Evolutionary conservation across 2,888 invertebrate species (phyloP).

Genomic region (Thyatira batis): DNA sequence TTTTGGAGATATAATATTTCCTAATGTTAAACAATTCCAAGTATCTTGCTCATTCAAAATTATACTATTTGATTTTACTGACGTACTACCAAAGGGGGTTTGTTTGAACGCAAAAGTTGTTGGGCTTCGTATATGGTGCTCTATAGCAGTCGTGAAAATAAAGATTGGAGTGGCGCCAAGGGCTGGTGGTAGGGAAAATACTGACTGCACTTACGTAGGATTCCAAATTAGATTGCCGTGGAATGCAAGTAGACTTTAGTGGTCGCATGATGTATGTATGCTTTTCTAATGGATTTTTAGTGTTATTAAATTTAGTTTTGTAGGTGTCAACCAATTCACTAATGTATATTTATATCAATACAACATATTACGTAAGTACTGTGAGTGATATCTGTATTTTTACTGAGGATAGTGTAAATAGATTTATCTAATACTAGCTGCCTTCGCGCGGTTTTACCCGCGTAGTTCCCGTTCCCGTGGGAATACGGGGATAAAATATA

Average conservation of each 20-base stretch:
- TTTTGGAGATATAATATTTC: background rate
- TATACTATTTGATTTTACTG: constrained; percentile 45
- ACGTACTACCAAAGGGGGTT: constrained; percentile 49
- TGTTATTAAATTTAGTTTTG: too few relatives aligned
- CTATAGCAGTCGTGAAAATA: constrained; percentile 51
- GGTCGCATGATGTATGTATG: constrained; percentile 7
- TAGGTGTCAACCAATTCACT: too few relatives aligned
- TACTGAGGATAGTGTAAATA: too few relatives aligned
- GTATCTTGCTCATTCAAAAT: constrained; percentile 28
- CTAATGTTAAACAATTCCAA: constrained; percentile 19
- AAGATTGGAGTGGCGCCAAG: constrained; percentile 64
- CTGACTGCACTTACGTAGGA: constrained; percentile 47
- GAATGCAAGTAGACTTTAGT: constrained; percentile 22
- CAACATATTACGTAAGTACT: too few relatives aligned
- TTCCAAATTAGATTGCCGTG: constrained; percentile 53
- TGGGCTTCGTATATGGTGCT: constrained; percentile 56
- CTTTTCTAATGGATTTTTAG: background rate
- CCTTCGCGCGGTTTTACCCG: too few relatives aligned
- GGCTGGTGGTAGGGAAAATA: constrained; percentile 40
- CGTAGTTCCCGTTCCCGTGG: too few relatives aligned
- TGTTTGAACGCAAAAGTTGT: constrained; percentile 51
- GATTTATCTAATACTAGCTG: too few relatives aligned
- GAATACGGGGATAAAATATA: too few relatives aligned
- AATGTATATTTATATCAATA: too few relatives aligned
- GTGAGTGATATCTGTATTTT: too few relatives aligned